These are phyloP conservation scores for Thysanoteuthis rhombus DNA, from an alignment of 2,888 invertebrate species.

Conservation along the genomic window DNA sequence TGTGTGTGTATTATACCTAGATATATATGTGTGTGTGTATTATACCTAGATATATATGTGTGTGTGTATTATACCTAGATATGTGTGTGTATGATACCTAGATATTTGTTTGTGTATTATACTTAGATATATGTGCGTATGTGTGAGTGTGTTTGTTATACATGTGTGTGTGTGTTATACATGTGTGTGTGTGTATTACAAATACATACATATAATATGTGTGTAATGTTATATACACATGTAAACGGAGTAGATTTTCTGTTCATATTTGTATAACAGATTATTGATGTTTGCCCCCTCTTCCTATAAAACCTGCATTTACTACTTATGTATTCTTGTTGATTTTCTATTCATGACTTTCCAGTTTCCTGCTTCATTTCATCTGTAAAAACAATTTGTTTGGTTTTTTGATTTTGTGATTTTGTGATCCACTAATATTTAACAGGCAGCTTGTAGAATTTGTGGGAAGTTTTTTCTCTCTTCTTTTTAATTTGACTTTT, in stretches of 20 bases:
- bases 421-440: neutral
- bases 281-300: neutral
- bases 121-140: too few species aligned
- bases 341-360: neutral
- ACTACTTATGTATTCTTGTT: neutral
- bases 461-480: neutral
- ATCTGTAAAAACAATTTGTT: neutral
- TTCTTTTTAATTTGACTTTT: neutral
- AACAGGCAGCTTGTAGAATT: neutral
- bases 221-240: neutral
- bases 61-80: too few species aligned
- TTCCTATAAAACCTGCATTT: neutral
- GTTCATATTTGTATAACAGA: neutral
- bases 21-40: too few species aligned
- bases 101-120: too few species aligned
- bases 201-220: neutral
- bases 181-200: too few species aligned
- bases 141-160: too few species aligned
- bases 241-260: neutral
- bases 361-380: neutral
- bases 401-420: neutral
- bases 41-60: too few species aligned
- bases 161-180: too few species aligned
- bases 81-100: too few species aligned
- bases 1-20: too few species aligned